Evolutionary conservation across 2,888 invertebrate genomes (phyloP).

Genomic region (Resseliella maxima): DNA sequence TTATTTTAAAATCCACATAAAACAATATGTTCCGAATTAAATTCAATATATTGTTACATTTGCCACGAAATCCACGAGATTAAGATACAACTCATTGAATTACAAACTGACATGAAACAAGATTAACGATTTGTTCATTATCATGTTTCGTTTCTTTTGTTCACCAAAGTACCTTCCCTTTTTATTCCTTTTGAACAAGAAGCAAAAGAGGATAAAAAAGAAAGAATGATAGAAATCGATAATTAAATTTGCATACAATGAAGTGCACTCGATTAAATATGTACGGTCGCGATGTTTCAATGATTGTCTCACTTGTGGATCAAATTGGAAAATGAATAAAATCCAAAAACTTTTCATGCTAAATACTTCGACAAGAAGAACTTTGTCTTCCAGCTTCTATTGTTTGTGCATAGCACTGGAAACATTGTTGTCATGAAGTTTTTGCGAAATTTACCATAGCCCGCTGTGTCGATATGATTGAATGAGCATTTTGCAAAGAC

Average conservation of each 20-base stretch:
- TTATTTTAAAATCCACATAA: too few species aligned
- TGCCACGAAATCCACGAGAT: too few species aligned
- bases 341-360: background rate
- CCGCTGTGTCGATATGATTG: background rate
- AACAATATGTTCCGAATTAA: too few species aligned
- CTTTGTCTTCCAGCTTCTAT: background rate
- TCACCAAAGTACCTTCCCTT: background rate
- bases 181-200: background rate
- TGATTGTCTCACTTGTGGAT: background rate
- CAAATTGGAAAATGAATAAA: constrained; percentile 3
- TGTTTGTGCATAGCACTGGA: background rate
- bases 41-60: too few species aligned
- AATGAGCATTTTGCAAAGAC: background rate
- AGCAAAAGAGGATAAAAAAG: background rate
- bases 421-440: background rate
- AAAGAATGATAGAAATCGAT: background rate
- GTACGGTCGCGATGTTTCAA: background rate
- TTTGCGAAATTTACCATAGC: background rate
- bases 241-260: constrained; percentile 13
- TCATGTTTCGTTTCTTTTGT: background rate
- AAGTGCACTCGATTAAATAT: constrained; percentile 24
- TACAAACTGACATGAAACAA: background rate
- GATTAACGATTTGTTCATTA: background rate
- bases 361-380: background rate
- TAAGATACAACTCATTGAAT: background rate